Conservation (phyloP, 2,888 invertebrate genomes). For the Torymus auratus region DNA sequence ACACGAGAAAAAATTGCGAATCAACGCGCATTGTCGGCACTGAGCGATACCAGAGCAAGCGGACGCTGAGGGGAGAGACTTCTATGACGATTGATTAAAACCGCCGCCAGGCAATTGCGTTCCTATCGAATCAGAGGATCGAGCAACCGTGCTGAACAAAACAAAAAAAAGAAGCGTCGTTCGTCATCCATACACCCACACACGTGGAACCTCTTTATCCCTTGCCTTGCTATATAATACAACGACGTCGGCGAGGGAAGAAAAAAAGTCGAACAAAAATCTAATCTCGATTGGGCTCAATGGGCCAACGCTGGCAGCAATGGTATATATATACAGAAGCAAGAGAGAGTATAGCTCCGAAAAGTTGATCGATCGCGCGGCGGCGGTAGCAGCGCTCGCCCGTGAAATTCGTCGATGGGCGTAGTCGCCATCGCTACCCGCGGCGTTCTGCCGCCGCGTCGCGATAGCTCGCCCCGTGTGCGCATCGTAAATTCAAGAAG, state of each 20-base stretch:
- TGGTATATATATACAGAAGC: no score
- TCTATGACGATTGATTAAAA: conserved; percentile 17
- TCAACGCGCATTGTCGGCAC: no score
- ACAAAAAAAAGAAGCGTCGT: neutral
- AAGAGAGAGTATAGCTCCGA: neutral
- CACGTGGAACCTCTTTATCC: neutral
- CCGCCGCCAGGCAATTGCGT: neutral
- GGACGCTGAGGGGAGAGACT: no score
- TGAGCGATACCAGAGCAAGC: no score
- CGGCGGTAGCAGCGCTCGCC: conserved; percentile 7
- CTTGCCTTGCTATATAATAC: neutral
- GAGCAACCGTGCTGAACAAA: neutral
- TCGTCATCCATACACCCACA: neutral
- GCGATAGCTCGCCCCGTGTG: neutral
- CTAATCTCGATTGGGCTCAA: conserved; percentile 25
- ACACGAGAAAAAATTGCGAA: no score
- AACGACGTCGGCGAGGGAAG: neutral
- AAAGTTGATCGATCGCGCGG: conserved; percentile 50
- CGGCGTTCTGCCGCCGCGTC: neutral
- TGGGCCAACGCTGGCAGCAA: neutral
- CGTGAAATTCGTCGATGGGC: conserved; percentile 41
- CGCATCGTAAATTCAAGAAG: conserved; percentile 34
- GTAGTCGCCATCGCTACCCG: conserved; percentile 10
- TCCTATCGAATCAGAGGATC: conserved; percentile 27
- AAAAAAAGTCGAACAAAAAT: conserved; percentile 7